A percentile compares a stretch with the other conserved stretches of the same genome.
Conservation (phyloP, 2,888 invertebrate species). For the Phania funesta region DNA sequence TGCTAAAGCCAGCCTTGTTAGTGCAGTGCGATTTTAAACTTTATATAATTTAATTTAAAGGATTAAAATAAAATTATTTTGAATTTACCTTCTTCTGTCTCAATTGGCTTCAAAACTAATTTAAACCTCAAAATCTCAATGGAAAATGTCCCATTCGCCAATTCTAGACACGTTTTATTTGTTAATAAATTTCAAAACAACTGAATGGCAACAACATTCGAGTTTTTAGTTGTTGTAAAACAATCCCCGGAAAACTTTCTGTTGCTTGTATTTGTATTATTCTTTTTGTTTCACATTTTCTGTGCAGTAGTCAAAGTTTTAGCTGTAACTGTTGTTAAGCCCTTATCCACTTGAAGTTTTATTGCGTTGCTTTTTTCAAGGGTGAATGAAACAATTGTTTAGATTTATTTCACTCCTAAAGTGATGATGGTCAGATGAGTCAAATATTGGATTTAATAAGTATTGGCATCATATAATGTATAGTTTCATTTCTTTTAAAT, state of each 20-base stretch:
- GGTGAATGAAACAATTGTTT: not conserved
- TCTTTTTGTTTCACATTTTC: not conserved
- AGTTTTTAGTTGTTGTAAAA: constrained; percentile 15
- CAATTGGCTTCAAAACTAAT: constrained; percentile 17
- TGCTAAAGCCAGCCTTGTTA: no score
- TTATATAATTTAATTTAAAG: not conserved
- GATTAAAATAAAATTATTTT: not conserved
- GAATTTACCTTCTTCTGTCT: not conserved
- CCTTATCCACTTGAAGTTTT: constrained; percentile 17
- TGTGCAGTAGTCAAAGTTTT: no score
- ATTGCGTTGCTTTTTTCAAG: constrained; percentile 6
- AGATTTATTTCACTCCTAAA: not conserved
- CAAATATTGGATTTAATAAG: no score
- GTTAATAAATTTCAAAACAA: constrained; percentile 19
- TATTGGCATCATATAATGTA: no score
- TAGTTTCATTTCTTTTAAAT: no score
- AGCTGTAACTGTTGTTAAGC: not conserved
- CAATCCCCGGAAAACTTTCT: constrained; percentile 14
- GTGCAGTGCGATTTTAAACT: no score
- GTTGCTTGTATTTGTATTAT: not conserved
- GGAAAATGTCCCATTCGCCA: not conserved
- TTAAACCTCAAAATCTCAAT: constrained; percentile 28
- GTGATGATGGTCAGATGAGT: no score
- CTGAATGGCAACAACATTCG: not conserved
- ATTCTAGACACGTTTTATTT: constrained; percentile 38